Base-by-base conservation (phyloP, 2,888 invertebrate species). In the Bellardia bayeri region DNA sequence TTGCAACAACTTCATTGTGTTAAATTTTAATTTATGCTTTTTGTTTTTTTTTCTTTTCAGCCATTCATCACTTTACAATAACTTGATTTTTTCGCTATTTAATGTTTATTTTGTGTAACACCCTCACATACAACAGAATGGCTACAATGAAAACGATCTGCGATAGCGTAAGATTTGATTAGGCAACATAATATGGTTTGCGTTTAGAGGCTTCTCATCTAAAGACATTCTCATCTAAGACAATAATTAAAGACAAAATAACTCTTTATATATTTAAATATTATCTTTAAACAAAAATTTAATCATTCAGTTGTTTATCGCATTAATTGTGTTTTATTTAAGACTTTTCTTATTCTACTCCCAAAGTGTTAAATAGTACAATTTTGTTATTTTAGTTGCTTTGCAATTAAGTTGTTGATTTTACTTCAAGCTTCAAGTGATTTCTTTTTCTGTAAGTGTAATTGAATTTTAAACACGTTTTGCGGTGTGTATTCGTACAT, bases 401-500 rank as follows among this genome's bases (percentile, higher is more conserved):
- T 84, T 78, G 56, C 54, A 84, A 84, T 78, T 81, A 81, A 81
- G 66, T 78, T 87, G 68, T 82, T 82, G 42, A 63, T 76, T 83
- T 78, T 45, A 78, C 54, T 68, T 84, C 16, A 64, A 76, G 78
- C 72, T 78, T 84, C 49, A 82, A 72, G 40, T 63, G 58, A 30
- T 45, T 68, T 37, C 42, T 51, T 69, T 51, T 69, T 75, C 63
- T 9, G 33, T 63, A 82, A 80, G 71, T 51, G 23, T 69, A 79
- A 79, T 87, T 87, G 82, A 82, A 84, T 85, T 85, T 85, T 79
- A 82, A 87, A 85, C 85, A 87, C 85, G 85, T 87, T 82, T 78
- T 87, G 74, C 37, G 56, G 61, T 80, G 56, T 68, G 51, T 72
- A 49, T 1, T 23, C 23, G 23, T 23, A 37, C 58, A 71, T 81